These are phyloP conservation scores for Acronicta leporina DNA, from an alignment of 2,888 invertebrate genomes.

Conservation along the genomic window DNA sequence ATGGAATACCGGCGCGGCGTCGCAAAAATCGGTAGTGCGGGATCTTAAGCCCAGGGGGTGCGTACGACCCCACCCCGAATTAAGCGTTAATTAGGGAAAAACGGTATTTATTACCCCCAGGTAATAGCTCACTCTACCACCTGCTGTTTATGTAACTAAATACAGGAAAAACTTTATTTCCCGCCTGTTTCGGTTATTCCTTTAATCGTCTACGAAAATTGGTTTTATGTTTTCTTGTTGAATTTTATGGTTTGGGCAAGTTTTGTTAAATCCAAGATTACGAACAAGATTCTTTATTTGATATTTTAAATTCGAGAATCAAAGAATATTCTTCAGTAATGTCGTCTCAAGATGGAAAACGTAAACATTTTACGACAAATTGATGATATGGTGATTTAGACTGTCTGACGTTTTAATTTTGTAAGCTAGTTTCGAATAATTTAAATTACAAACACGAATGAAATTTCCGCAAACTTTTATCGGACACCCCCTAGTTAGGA, in stretches of 20 bases:
- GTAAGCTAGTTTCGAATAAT: constrained; percentile 65
- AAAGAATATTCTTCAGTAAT: too few species aligned
- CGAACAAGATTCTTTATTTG: too few species aligned
- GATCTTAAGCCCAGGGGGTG: constrained; percentile 48
- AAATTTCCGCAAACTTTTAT: constrained; percentile 79
- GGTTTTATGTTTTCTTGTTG: constrained; percentile 30
- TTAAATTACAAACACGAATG: constrained; percentile 76
- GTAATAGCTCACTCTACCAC: constrained; percentile 74
- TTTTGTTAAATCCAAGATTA: too few species aligned
- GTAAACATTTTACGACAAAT: background rate
- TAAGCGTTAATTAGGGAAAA: constrained; percentile 88
- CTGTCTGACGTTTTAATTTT: constrained; percentile 6
- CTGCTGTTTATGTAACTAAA: constrained; percentile 69
- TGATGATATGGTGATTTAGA: background rate
- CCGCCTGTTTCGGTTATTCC: constrained; percentile 36
- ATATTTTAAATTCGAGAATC: too few species aligned
- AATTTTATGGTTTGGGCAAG: too few species aligned
- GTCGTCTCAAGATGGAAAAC: too few species aligned
- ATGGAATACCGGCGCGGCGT: constrained; percentile 9
- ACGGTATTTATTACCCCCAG: constrained; percentile 82
- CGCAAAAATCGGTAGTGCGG: constrained; percentile 51
- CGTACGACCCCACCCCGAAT: constrained; percentile 65
- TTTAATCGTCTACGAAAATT: constrained; percentile 44
- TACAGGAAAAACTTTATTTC: constrained; percentile 55
- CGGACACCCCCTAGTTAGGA: constrained; percentile 65